Base-by-base conservation (phyloP, 1,140 invertebrate species). In the Amyelois transitella region DNA sequence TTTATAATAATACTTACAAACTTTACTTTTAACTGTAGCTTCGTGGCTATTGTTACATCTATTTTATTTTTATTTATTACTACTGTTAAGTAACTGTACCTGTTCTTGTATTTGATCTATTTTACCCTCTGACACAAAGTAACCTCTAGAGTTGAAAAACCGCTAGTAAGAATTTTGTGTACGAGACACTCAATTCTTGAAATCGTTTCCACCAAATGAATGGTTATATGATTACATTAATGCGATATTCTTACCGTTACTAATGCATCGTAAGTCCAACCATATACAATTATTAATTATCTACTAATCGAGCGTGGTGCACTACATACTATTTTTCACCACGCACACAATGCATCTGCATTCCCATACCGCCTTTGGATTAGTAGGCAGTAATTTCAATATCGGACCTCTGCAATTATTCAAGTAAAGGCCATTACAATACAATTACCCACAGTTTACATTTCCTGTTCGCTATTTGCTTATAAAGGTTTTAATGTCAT, bases 401-500 rank as follows among this genome's bases (percentile, higher is more conserved):
- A 55, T 51, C 53, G 49, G 58, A 51, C 55, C 52, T 59, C 24
- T 59, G 53, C 53, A 65, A 65, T 61, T 65, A 64, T 64, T 60
- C 59, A 60, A 45, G 44, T 25, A 14, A 38, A 58, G 58, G 43
- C 48, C 52, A 60, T 38, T 58, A 64, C 59, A 58, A 64, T 60
- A 61, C 67, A 67, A 69, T 73, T 75, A 69, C 60, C 32, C 45
- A 48, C 45, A 66, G 56, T 62, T 69, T 61, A 61, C 53, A 62
- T 66, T 69, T 66, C 55, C 66, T 64, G 60, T 60, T 64, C 62
- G 32, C 54, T 56, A 43, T 59, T 56, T 52, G 58, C 57, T 53
- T 50, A 43, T 43, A 43, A 18, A 21, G 12, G 12, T 5, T 48
- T 21, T 45, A 45, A 56, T 60, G 51, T 45, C 10, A 43, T 48